Conservation (phyloP, 2,797 vertebrate species). For the Chelmon rostratus region DNA sequence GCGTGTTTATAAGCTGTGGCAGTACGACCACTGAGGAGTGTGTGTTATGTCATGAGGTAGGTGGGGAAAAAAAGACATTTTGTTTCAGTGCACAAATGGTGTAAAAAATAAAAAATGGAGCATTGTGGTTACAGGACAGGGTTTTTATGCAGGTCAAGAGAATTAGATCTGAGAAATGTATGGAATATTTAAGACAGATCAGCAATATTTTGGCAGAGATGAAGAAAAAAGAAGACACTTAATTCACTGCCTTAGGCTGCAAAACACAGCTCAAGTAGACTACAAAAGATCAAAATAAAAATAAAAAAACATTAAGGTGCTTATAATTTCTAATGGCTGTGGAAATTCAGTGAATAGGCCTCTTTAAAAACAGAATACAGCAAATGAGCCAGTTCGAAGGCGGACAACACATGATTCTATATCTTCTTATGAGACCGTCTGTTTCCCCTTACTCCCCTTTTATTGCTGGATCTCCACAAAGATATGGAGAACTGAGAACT, state of each 20-base stretch:
- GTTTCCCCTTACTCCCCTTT: neutral
- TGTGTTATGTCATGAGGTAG: neutral
- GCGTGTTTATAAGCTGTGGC: neutral
- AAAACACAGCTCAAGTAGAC: neutral
- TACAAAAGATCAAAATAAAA: slow-evolving; percentile 9
- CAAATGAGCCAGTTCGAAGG: neutral
- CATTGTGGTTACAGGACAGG: neutral
- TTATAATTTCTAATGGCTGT: slow-evolving; percentile 19
- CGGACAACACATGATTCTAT: neutral
- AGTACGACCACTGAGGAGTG: neutral
- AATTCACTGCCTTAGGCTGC: slow-evolving; percentile 9
- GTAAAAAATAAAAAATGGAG: neutral
- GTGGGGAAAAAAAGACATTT: neutral
- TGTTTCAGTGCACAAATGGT: neutral
- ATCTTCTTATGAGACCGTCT: neutral
- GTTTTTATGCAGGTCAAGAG: neutral
- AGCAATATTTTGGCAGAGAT: neutral
- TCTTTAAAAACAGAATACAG: neutral
- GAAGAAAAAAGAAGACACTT: neutral
- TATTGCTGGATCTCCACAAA: neutral
- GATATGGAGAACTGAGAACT: neutral
- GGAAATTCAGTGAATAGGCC: neutral
- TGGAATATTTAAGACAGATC: neutral
- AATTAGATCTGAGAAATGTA: neutral
- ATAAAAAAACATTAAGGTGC: slow-evolving; percentile 12